phyloP scores from a whole-genome alignment of 2,113 vertebrate species.

The Alaudala cheleensis region DNA sequence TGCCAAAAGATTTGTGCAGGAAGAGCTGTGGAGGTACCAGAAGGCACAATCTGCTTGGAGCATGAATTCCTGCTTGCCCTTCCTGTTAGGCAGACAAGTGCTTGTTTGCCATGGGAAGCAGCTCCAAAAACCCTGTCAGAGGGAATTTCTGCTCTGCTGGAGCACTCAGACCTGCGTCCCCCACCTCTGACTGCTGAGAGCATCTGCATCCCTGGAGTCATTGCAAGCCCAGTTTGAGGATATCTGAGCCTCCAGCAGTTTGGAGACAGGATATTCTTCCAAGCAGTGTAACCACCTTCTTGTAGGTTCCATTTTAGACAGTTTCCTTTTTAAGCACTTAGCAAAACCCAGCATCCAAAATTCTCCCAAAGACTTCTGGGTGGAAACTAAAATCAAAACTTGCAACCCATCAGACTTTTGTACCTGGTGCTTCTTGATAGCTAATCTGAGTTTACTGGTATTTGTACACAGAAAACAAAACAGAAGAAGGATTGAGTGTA shows the following conservation, averaged over 20 bases:
- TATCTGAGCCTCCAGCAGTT: neutral
- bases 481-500: neutral
- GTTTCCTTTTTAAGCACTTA: neutral
- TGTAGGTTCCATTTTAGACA: neutral
- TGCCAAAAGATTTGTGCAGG: neutral
- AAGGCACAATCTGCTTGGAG: neutral
- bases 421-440: neutral
- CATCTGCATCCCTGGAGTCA: neutral
- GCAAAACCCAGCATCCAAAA: neutral
- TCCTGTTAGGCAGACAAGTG: neutral
- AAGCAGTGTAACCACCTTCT: neutral
- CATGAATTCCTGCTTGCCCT: neutral
- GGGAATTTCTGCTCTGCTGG: neutral
- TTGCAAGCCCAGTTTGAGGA: neutral
- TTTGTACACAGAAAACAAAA: neutral
- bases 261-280: neutral
- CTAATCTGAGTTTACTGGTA: neutral
- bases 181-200: neutral
- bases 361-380: neutral
- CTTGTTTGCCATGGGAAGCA: neutral
- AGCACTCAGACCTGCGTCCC: neutral
- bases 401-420: neutral
- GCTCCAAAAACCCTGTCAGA: neutral
- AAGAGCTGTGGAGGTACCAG: neutral
- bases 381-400: neutral